These are phyloP conservation scores for Tipula lateralis DNA, from an alignment of 2,888 invertebrate species.

Conservation along the genomic window DNA sequence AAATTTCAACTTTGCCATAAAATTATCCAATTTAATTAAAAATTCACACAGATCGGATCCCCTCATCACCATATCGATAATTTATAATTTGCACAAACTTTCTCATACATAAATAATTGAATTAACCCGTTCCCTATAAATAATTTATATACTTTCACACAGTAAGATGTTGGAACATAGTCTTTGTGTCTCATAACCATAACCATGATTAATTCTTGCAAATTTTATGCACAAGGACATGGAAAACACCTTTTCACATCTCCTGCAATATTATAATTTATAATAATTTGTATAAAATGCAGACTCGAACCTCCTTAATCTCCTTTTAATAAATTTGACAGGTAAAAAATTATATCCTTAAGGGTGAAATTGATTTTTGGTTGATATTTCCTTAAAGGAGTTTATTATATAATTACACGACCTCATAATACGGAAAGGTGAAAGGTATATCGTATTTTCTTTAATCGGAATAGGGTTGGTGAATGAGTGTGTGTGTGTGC, in stretches of 20 bases:
- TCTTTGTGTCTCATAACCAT: background rate
- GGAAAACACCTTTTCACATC: conserved; percentile 13
- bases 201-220: background rate
- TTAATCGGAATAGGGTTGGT: background rate
- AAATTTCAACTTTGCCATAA: too few species aligned
- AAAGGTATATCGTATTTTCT: background rate
- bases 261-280: background rate
- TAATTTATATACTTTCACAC: background rate
- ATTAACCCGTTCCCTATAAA: background rate
- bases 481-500: too few species aligned
- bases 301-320: background rate
- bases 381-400: background rate
- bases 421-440: background rate
- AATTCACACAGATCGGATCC: background rate
- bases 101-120: background rate
- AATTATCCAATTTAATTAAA: background rate
- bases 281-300: background rate
- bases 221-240: conserved; percentile 24
- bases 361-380: background rate
- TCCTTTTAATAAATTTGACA: background rate
- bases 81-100: background rate
- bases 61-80: background rate
- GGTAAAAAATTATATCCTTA: background rate
- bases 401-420: conserved; percentile 11
- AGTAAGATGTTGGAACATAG: background rate